A percentile compares a stretch with the other conserved stretches of the same genome.
Conservation (phyloP, 1,140 invertebrate species). For the Platorchestia sp. region DNA sequence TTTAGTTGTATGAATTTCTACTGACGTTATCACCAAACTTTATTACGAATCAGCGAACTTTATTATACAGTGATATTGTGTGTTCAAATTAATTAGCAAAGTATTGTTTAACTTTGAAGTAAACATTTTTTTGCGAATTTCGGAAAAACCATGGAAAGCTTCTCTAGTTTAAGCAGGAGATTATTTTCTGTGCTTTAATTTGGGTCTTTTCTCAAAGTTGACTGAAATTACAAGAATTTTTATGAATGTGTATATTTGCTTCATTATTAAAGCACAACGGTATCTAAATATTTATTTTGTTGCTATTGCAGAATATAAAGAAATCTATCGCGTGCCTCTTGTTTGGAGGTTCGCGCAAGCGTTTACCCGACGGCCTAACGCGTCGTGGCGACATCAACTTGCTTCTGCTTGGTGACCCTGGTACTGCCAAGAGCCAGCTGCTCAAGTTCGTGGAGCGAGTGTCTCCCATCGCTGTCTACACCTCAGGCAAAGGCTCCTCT, state of each 20-base stretch:
- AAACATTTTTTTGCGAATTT: no score
- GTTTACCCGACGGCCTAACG: slow-evolving; percentile 94
- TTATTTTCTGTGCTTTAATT: no score
- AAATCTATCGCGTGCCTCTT: slow-evolving; percentile 96
- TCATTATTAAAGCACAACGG: not conserved
- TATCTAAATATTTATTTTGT: not conserved
- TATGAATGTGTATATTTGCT: not conserved
- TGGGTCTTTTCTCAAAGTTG: no score
- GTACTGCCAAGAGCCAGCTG: slow-evolving; percentile 98
- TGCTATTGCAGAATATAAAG: slow-evolving; percentile 76
- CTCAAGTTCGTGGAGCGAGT: slow-evolving; percentile 98
- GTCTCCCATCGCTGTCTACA: slow-evolving; percentile 96
- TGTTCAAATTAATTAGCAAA: no score
- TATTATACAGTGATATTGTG: no score
- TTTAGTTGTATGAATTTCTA: no score
- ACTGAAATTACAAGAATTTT: not conserved
- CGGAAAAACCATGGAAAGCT: no score
- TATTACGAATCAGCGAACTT: no score
- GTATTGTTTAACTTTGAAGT: no score
- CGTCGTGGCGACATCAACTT: slow-evolving; percentile 98
- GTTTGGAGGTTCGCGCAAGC: slow-evolving; percentile 91
- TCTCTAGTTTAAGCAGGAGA: no score
- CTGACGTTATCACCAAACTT: no score
- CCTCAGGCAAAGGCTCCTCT: slow-evolving; percentile 98
- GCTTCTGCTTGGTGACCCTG: slow-evolving; percentile 95